Conservation (phyloP, 2,113 vertebrate genomes). For the Lagopus leucura region DNA sequence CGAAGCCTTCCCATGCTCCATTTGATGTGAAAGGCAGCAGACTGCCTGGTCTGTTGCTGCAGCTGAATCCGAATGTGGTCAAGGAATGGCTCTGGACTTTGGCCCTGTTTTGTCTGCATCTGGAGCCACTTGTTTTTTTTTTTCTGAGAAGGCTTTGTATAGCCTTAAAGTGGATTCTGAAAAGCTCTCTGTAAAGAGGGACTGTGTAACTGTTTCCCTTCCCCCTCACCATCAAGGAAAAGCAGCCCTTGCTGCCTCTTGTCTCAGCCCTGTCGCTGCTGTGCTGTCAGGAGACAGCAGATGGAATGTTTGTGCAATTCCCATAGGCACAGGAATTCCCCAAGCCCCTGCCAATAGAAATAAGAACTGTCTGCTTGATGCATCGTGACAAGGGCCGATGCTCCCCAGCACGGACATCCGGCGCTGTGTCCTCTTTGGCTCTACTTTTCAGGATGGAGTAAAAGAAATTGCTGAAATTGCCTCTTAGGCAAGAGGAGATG, state of each 20-base stretch:
- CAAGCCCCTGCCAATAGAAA: background rate
- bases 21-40: background rate
- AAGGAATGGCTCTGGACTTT: background rate
- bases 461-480: background rate
- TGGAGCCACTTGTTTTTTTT: background rate
- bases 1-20: background rate
- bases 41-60: background rate
- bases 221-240: background rate
- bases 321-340: slow-evolving; percentile 40
- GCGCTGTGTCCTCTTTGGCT: background rate
- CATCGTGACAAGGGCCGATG: slow-evolving; percentile 16
- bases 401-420: background rate
- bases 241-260: background rate
- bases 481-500: background rate
- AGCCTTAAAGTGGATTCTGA: background rate
- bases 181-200: background rate
- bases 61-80: background rate
- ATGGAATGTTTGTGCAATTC: background rate
- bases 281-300: background rate
- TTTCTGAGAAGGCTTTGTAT: background rate
- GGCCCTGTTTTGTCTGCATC: background rate
- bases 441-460: background rate
- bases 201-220: background rate
- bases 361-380: slow-evolving; percentile 14
- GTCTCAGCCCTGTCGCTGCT: background rate